Base-by-base conservation (phyloP, 2,888 invertebrate genomes). In the Pheosia gnoma region DNA sequence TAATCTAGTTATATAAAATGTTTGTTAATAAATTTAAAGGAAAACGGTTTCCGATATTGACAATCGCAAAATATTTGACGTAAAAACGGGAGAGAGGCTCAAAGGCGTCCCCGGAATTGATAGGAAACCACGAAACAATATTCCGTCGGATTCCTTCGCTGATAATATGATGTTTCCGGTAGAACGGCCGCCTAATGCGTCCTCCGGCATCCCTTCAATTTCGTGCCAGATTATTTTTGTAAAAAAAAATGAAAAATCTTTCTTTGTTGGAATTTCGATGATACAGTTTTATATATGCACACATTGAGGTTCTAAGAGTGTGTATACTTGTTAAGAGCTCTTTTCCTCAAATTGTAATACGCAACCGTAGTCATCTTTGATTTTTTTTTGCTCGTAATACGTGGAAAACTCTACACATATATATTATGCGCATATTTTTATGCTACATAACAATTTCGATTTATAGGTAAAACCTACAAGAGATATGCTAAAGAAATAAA, bases 91-190 rank as follows among this genome's bases (percentile, higher is more conserved):
- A 61, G 63, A 60, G 66, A 63, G 67, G 69, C 70, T 70, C 74
- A 68, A 76, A 78, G 71, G 75, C 74, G 75, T 77, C 73, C 70
- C 64, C 74, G 74, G 77, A 82, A 84, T 81, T 81, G 81, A 85
- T 85, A 84, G 81, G 78, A 82, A 82, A 85, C 85, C 86, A 79
- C 83, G 82, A 84, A 86, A 87, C 85, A 89, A 89, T 88, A 85
- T 86, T 84, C 81, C 73, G 72, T 70, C 74, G 80, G 80, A 82
- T 81, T 80, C 79, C 76, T 79, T 72, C 77, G 73, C 73, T 82
- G 84, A 85, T 87, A 86, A 88, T 88, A 85, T 84, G 83, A 88
- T 86, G 84, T 87, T 90, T 88, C 84, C 87, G 81, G 75, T 68
- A 76, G 84, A 85, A 75, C 71, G 79, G 72, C 75, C 78, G 74